Evolutionary conservation across 2,888 invertebrate genomes (phyloP), one percentile per base, ranked within the genome.

Genomic region (Drosophila aldrichi): DNA sequence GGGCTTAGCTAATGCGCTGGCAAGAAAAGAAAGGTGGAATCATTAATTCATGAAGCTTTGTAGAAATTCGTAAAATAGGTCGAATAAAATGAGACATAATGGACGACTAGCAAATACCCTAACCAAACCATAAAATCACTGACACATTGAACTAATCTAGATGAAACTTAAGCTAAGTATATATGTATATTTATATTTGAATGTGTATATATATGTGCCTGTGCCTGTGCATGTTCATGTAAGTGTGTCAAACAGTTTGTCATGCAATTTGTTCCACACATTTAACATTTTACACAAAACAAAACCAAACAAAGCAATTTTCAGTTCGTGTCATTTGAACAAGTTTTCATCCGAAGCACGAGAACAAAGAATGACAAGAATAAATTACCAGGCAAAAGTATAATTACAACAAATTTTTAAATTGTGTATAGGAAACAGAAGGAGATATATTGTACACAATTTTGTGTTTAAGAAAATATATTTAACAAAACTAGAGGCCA

Each of bases 381-480:
- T 70, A 59, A 72, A 34, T 58, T 25, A 67, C 75, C 56, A 48
- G 62, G 49, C 68, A 64, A 34, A 66, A 54, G 44, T 51, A 51
- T 36, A 74, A 62, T 68, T 61, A 48, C 40, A 54, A 48, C 40
- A 54, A 29, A 57, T 25, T 29, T 40, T 10, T n/a, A 18, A 38
- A 38, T 52, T 54, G 25, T 59, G 36, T 44, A 32, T 2, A 52
- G 16, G 22, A 51, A 54, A 48, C 36, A 46, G 49, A 51, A 25
- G 52, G 16, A 25, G 25, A 22, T 55, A 36, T 34, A 65, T 41
- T 40, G 2, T 3, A 8, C 29, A 32, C 20, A 66, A 58, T 54
- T 44, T 40, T 9, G 22, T 59, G 46, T 38, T 40, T 61, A 22
- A 46, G 20, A 20, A 25, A n/a, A 36, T 12, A n/a, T 12, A 65